Percentiles rank a stretch among this genome's conserved stretches.
Evolutionary conservation across 2,113 vertebrate genomes (phyloP).

Genomic region (Puntigrus tetrazona): DNA sequence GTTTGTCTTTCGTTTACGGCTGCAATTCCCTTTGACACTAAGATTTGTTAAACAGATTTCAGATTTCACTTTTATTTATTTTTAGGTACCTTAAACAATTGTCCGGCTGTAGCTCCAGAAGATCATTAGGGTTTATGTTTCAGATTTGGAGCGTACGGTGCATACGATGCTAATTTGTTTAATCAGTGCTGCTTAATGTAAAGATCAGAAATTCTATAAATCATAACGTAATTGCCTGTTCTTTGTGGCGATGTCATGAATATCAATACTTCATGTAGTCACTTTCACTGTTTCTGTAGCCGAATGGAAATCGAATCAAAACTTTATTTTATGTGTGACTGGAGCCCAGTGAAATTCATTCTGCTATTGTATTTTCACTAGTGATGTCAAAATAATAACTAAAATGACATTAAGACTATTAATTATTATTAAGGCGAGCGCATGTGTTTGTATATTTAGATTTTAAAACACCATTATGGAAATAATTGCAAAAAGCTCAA

Average conservation of each 20-base stretch:
- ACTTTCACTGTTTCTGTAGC: neutral
- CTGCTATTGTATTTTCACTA: neutral
- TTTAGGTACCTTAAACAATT: constrained; percentile 39
- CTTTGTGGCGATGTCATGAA: constrained; percentile 37
- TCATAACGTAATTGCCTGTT: neutral
- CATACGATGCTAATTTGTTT: constrained; percentile 36
- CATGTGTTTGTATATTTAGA: neutral
- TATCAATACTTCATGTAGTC: constrained; percentile 23
- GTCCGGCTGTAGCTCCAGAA: neutral
- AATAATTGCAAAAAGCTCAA: neutral
- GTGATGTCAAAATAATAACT: neutral
- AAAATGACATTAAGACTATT: neutral
- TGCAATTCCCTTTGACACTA: constrained; percentile 5
- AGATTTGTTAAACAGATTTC: neutral
- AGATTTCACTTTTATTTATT: constrained; percentile 47
- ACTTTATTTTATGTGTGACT: neutral
- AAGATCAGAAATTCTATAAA: constrained; percentile 20
- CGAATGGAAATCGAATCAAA: neutral
- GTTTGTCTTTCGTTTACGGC: constrained; percentile 38
- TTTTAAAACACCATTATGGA: neutral
- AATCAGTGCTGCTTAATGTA: constrained; percentile 39
- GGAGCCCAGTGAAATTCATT: neutral
- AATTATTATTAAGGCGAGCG: neutral
- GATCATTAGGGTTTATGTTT: neutral
- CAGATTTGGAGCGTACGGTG: neutral